phyloP scores from a whole-genome alignment of 1,140 invertebrate species.

The Saccostrea cuccullata region DNA sequence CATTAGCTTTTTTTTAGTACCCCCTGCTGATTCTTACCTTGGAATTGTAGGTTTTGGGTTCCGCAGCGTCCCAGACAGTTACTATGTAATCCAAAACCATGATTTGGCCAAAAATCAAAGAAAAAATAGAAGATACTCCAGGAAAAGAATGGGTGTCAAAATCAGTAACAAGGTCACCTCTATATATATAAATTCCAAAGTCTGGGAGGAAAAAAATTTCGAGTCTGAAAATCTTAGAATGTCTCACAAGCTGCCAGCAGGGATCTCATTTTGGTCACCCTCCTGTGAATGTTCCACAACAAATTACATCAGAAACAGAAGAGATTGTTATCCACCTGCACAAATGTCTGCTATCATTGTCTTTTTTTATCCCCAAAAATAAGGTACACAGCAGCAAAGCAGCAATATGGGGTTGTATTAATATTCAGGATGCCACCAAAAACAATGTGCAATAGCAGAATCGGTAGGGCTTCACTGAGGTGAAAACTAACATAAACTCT shows the following conservation, averaged over 20 bases:
- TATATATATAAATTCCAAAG: not conserved
- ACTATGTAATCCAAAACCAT: slow-evolving; percentile 74
- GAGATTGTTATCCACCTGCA: slow-evolving; percentile 15
- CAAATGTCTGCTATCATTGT: slow-evolving; percentile 33
- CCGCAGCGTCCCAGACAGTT: slow-evolving; percentile 69
- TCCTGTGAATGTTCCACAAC: slow-evolving; percentile 24
- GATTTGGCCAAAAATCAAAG: slow-evolving; percentile 31
- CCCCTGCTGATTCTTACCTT: slow-evolving; percentile 61
- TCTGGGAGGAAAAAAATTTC: not conserved
- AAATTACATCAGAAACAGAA: slow-evolving; percentile 8
- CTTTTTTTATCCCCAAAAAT: slow-evolving; percentile 2
- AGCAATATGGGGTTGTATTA: not conserved
- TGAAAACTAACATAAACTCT: not conserved
- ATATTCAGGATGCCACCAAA: not conserved
- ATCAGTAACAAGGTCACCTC: slow-evolving; percentile 27
- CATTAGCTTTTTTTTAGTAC: no score
- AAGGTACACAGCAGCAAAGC: slow-evolving; percentile 1
- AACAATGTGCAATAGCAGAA: not conserved
- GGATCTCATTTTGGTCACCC: slow-evolving; percentile 13
- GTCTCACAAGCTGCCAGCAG: not conserved
- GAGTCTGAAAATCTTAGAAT: not conserved
- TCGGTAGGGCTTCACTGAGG: not conserved
- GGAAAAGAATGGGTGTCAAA: not conserved
- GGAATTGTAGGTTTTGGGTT: slow-evolving; percentile 67
- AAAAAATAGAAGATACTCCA: not conserved